A percentile compares a stretch with the other conserved stretches of the same genome.
Conservation (phyloP, 2,113 vertebrate species). For the Nestor notabilis region DNA sequence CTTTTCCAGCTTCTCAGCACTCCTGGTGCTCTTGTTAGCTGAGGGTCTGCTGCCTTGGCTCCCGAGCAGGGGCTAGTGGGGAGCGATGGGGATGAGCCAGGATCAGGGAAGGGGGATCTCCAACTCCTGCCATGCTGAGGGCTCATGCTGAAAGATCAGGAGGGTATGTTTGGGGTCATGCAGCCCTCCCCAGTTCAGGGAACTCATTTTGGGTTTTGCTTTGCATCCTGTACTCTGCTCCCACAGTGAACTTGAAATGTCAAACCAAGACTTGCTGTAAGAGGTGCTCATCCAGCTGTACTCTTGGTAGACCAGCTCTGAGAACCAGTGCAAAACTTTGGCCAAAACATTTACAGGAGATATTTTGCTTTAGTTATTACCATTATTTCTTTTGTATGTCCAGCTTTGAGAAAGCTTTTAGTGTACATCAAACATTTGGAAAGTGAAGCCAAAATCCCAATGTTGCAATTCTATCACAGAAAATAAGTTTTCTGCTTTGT, state of each 20-base stretch:
- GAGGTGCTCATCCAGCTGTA: not conserved
- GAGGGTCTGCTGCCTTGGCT: fast-evolving
- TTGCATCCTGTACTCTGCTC: not conserved
- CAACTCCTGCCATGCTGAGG: not conserved
- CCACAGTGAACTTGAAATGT: not conserved
- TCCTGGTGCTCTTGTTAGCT: fast-evolving
- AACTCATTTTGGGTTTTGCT: fast-evolving
- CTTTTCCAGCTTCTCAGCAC: not conserved
- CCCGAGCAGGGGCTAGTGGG: fast-evolving
- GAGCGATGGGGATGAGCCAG: fast-evolving
- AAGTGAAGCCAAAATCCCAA: not conserved
- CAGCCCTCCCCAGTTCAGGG: not conserved
- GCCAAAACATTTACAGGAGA: not conserved
- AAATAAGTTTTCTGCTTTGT: not conserved
- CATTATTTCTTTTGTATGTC: not conserved
- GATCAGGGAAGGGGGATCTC: not conserved
- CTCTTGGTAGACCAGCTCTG: not conserved
- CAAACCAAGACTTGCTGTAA: not conserved
- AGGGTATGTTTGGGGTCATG: fast-evolving
- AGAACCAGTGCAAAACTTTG: not conserved
- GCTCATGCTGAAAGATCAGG: not conserved
- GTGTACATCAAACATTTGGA: not conserved
- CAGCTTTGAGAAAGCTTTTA: not conserved
- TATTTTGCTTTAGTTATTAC: not conserved
- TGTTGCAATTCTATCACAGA: not conserved